Percentiles rank a stretch among this genome's conserved stretches.
Conservation (phyloP, 2,888 invertebrate genomes). For the Dichetophora obliterata region DNA sequence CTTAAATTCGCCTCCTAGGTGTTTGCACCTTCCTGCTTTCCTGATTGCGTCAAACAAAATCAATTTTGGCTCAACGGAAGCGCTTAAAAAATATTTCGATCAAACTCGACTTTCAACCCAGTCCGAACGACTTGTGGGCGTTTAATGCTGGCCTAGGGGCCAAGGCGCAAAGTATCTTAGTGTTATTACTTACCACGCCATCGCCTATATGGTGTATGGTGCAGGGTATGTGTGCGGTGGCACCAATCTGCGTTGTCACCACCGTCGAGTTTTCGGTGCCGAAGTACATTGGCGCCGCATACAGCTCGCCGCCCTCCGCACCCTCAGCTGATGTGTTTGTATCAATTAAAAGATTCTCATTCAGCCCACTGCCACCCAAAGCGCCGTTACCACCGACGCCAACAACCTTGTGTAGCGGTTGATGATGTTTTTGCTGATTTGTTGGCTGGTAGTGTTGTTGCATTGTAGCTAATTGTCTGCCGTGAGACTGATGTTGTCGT, state of each 20-base stretch:
- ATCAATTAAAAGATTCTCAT: conserved; percentile 47
- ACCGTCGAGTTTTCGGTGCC: conserved; percentile 86
- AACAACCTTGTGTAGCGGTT: conserved; percentile 50
- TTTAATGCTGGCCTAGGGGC: too few relatives aligned
- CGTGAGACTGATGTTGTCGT: conserved; percentile 51
- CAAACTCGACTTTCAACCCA: too few relatives aligned
- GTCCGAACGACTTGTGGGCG: too few relatives aligned
- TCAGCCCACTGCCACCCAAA: conserved; percentile 37
- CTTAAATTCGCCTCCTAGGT: too few relatives aligned
- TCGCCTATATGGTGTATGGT: conserved; percentile 88
- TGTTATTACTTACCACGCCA: conserved; percentile 80
- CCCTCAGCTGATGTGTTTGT: conserved; percentile 46
- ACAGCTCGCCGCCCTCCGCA: conserved; percentile 60
- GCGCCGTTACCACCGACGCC: conserved; percentile 47
- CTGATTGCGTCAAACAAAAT: too few relatives aligned
- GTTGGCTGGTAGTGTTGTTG: conserved; percentile 56
- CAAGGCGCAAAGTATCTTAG: too few relatives aligned
- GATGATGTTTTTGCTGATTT: conserved; percentile 38
- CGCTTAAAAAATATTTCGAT: too few relatives aligned
- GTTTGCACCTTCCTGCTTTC: too few relatives aligned
- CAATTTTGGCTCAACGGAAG: too few relatives aligned
- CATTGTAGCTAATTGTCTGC: conserved; percentile 58
- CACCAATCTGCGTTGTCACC: conserved; percentile 86
- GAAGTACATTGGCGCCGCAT: conserved; percentile 80
- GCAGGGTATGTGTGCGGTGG: conserved; percentile 86